These are phyloP conservation scores for Philopotamus ludificatus DNA, from an alignment of 1,140 invertebrate species.

Conservation along the genomic window DNA sequence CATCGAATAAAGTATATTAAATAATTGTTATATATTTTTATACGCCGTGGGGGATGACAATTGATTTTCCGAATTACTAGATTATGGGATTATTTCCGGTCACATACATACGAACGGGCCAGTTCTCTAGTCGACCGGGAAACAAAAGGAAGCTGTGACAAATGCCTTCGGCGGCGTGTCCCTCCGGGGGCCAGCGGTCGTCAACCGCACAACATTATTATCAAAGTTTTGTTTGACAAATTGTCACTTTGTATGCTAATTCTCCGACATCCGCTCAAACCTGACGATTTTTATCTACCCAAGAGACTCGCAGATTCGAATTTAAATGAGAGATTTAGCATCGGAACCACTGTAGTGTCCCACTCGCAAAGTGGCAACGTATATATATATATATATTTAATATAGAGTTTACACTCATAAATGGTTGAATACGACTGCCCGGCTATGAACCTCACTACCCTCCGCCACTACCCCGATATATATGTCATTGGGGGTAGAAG, in stretches of 20 bases:
- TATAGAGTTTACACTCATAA: too few species aligned
- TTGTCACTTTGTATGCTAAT: not conserved
- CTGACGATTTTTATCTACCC: too few species aligned
- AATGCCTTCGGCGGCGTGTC: slow-evolving; percentile 22
- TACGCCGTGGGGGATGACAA: too few species aligned
- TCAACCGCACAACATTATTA: not conserved
- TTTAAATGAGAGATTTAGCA: too few species aligned
- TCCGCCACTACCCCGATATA: slow-evolving; percentile 35
- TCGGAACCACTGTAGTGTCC: too few species aligned
- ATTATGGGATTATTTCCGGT: too few species aligned
- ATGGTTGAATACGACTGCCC: slow-evolving; percentile 1
- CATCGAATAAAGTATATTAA: too few species aligned
- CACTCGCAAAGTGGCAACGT: too few species aligned
- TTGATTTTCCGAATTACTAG: too few species aligned
- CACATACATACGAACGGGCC: slow-evolving; percentile 5
- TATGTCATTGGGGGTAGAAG: slow-evolving; percentile 38
- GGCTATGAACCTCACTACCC: slow-evolving; percentile 8
- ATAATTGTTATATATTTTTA: too few species aligned
- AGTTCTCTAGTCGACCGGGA: slow-evolving; percentile 22
- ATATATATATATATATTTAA: too few species aligned
- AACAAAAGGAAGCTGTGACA: slow-evolving; percentile 38
- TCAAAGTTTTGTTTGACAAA: not conserved
- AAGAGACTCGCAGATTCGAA: too few species aligned
- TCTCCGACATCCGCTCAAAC: not conserved
- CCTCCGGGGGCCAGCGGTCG: not conserved